Conservation (phyloP, 92 coral and sea anemone genomes). For the Nematostella vectensis region DNA sequence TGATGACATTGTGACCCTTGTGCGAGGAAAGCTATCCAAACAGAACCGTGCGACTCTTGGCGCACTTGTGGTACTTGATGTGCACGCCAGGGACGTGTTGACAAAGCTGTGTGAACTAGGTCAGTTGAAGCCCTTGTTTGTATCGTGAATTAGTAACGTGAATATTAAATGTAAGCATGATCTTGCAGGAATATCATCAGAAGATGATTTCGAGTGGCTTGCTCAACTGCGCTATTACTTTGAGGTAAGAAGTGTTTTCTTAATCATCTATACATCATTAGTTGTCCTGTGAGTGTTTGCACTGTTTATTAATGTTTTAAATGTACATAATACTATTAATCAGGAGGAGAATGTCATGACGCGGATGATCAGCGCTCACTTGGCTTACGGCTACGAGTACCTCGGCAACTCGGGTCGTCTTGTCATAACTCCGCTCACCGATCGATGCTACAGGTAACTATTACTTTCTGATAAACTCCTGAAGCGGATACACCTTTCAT, state of each 20-base stretch:
- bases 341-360: slow-evolving; percentile 90
- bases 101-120: slow-evolving; percentile 57
- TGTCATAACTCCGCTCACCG: slow-evolving; percentile 95
- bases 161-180: too few relatives aligned
- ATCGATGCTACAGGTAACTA: slow-evolving; percentile 83
- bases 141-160: background rate
- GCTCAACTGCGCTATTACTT: slow-evolving; percentile 80
- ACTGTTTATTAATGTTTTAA: too few relatives aligned
- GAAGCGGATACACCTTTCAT: too few relatives aligned
- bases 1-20: slow-evolving; percentile 59
- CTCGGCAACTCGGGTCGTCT: slow-evolving; percentile 97
- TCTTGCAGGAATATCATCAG: slow-evolving; percentile 65
- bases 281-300: background rate
- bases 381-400: slow-evolving; percentile 89
- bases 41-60: slow-evolving; percentile 81
- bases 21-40: slow-evolving; percentile 70
- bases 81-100: slow-evolving; percentile 79
- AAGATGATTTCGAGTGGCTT: slow-evolving; percentile 86
- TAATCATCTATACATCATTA: background rate
- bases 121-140: slow-evolving; percentile 9
- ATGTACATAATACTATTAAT: too few relatives aligned
- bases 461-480: too few relatives aligned
- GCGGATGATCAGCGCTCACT: slow-evolving; percentile 94
- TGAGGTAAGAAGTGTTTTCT: slow-evolving; percentile 61
- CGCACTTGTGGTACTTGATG: slow-evolving; percentile 78